phyloP scores from a whole-genome alignment of 2,888 invertebrate species.

The Mechanitis mazaeus region DNA sequence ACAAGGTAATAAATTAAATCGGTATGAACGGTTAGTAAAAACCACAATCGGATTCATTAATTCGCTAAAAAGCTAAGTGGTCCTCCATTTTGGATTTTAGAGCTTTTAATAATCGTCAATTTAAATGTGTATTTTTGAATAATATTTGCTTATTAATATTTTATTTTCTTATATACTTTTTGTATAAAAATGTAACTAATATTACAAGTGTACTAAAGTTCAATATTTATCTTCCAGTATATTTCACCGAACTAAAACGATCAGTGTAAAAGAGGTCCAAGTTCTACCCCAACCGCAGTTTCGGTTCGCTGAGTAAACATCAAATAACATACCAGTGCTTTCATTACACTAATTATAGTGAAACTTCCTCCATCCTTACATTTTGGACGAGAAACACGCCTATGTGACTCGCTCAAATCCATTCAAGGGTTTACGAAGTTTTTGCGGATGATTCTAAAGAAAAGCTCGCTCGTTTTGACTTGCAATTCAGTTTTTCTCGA shows the following conservation, averaged over 20 bases:
- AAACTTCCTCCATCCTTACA: conserved; percentile 20
- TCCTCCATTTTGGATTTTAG: too few relatives aligned
- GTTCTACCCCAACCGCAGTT: conserved; percentile 30
- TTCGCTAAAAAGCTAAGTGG: too few relatives aligned
- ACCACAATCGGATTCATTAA: too few relatives aligned
- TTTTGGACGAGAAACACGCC: conserved; percentile 15
- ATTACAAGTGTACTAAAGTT: background rate
- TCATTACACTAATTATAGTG: conserved; percentile 27
- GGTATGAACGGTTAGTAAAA: too few relatives aligned
- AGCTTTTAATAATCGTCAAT: too few relatives aligned
- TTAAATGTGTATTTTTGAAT: too few relatives aligned
- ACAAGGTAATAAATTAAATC: too few relatives aligned
- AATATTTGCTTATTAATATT: too few relatives aligned
- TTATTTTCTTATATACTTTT: too few relatives aligned
- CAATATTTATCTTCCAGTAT: conserved; percentile 2
- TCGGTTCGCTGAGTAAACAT: conserved; percentile 36
- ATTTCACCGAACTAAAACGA: background rate
- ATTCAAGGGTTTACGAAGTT: conserved; percentile 7
- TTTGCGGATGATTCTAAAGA: background rate
- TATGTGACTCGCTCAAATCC: conserved; percentile 9
- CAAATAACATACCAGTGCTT: conserved; percentile 30
- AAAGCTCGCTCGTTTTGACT: background rate
- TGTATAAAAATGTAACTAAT: too few relatives aligned
- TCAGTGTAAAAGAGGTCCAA: conserved; percentile 19
- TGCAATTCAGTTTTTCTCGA: background rate